Evolutionary conservation across 2,888 invertebrate genomes (phyloP), one percentile per base, ranked within the genome.

Genomic region (Leptopilina myrica): DNA sequence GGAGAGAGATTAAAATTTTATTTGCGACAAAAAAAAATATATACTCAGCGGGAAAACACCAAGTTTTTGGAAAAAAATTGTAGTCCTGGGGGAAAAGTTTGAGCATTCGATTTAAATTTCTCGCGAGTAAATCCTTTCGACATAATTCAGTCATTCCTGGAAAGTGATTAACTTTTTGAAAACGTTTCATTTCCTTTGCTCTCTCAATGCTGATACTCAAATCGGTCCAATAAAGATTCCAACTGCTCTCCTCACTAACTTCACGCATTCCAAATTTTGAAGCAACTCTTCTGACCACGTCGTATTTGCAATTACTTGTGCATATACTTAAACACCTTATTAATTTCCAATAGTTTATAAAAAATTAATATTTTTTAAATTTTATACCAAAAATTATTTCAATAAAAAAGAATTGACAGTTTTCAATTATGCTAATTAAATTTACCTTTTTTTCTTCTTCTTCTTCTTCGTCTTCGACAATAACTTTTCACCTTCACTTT

Each of bases 201-300:
- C 96, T 92, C 87, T 98, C 97, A 2, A 97, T 94, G 11, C 97
- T 96, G 26, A 98, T 95, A 84, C 96, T 96, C 87, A 96, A 94
- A 90, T 98, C 98, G 0, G 97, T 96, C 98, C 98, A 98, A 88
- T 96, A 96, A 84, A 98, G 94, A 90, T 97, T 97, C 98, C 98
- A 98, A 77, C 95, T 94, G 80, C 97, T 96, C 73, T 95, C 94
- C 85, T 97, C 97, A 0, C 94, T 93, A 0, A 97, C 97, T 90
- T 96, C 96, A 81, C 94, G 94, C 93, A 96, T 96, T 0, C 95
- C 95, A 88, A 95, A 95, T 82, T 95, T 94, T 81, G 94, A 92
- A 1, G 96, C 94, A 0, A 95, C 94, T 87, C 94, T 94, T 64
- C 95, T 93, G 62, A 97, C 96, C 81, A 95, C 94, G 82, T 96